Evolutionary conservation across 2,113 vertebrate species (phyloP).

Genomic region (Brachyhypopomus occidentalis): DNA sequence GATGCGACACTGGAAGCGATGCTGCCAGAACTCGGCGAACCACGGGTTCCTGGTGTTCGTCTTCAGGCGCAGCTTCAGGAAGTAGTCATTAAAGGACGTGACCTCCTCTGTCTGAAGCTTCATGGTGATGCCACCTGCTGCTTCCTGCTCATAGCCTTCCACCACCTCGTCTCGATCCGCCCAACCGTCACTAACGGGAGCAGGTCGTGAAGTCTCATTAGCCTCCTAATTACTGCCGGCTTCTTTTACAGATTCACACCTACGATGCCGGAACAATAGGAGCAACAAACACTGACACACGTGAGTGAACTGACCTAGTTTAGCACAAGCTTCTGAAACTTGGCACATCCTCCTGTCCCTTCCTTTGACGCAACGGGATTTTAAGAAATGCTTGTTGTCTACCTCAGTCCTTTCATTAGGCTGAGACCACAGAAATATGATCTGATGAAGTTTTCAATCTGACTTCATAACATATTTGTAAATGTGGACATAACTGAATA

Average conservation of each 20-base stretch:
- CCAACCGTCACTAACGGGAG: conserved; percentile 87
- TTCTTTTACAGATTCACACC: conserved; percentile 29
- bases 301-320: conserved; percentile 45
- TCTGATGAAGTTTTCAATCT: not conserved
- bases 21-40: conserved; percentile 98
- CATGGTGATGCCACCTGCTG: conserved; percentile 94
- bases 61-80: conserved; percentile 86
- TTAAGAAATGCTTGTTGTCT: not conserved
- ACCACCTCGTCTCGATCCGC: conserved; percentile 97
- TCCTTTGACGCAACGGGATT: not conserved
- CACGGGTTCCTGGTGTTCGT: conserved; percentile 94
- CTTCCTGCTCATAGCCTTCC: conserved; percentile 93
- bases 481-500: not conserved
- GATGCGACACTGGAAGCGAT: conserved; percentile 94
- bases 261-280: conserved; percentile 12
- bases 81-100: conserved; percentile 91
- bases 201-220: conserved; percentile 17
- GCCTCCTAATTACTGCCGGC: conserved; percentile 21
- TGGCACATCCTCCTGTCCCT: not conserved
- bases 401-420: not conserved
- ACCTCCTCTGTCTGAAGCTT: conserved; percentile 94
- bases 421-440: not conserved
- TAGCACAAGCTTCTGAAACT: conserved; percentile 24
- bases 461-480: not conserved
- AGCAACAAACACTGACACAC: conserved; percentile 18